Evolutionary conservation across 1,140 invertebrate species (phyloP), one percentile per base, ranked within the genome.

Genomic region (Gonatopus flavifemur): DNA sequence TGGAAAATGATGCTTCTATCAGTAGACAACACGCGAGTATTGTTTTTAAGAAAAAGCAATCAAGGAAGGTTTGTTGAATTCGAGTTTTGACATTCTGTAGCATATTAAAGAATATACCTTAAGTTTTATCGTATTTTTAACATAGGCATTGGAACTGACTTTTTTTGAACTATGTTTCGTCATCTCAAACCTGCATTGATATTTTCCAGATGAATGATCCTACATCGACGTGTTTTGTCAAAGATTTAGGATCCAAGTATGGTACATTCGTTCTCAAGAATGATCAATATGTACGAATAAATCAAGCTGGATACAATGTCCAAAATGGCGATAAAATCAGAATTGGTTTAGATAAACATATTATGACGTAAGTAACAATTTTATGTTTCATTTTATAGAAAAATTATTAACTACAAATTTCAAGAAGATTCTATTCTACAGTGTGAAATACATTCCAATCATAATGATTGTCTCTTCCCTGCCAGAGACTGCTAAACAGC

Each of bases 21-120:
- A 69, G 66, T 28, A 62, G 57, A 24, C 25, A 36, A 48, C 66
- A 69, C 56, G 62, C 62, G 13, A 32, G 28, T 8, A 47, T 69
- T 10, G 10, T 13, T n/a, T 10, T 69, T 0, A 8, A 19, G 8
- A 18, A 18, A 20, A 40, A 22, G 19, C 6, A 55, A 21, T 9
- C 9, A 7, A 9, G 25, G 19, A 22, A 31, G 46, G 22, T 32
- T n/a, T n/a, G n/a, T n/a, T n/a, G n/a, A n/a, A n/a, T n/a, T n/a
- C n/a, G n/a, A n/a, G n/a, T n/a, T n/a, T n/a, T n/a, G n/a, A n/a
- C n/a, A n/a, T n/a, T n/a, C n/a, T n/a, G n/a, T n/a, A n/a, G n/a
- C n/a, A n/a, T n/a, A n/a, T n/a, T n/a, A 7, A 10, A 24, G 13
- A 24, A 47, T 46, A 33, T 28, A 18, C 39, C 16, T 44, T 21